These are phyloP conservation scores for Unio pictorum DNA, from an alignment of 2,888 invertebrate genomes.

Conservation along the genomic window DNA sequence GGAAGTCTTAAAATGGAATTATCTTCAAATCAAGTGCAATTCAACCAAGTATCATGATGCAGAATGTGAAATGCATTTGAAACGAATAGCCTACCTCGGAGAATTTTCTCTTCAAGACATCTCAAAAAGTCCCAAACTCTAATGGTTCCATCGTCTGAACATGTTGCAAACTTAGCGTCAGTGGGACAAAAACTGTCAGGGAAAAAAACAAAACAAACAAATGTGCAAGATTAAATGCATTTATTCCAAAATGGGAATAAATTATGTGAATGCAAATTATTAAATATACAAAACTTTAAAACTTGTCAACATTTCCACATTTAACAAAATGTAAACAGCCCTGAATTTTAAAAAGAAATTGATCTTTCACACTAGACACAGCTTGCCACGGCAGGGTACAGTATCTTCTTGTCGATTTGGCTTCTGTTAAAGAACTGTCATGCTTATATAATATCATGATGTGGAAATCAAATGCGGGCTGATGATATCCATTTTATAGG, in stretches of 20 bases:
- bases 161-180: conserved; percentile 98
- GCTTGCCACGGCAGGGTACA: not conserved
- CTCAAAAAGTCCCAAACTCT: conserved; percentile 99
- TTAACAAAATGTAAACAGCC: conserved; percentile 1
- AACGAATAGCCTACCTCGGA: conserved; percentile 72
- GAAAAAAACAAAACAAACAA: conserved; percentile 39
- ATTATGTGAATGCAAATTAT: conserved; percentile 2
- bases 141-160: conserved; percentile 99
- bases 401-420: too few species aligned
- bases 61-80: too few species aligned
- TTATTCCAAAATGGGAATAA: conserved; percentile 5
- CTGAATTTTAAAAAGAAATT: conserved; percentile 2
- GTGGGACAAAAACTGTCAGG: conserved; percentile 94
- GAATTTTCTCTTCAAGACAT: conserved; percentile 90
- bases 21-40: too few species aligned
- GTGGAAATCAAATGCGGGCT: too few species aligned
- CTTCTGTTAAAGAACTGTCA: too few species aligned
- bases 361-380: not conserved
- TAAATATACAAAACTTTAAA: not conserved
- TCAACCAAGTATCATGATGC: too few species aligned
- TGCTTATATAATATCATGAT: too few species aligned
- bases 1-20: too few species aligned
- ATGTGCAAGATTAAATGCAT: conserved; percentile 1
- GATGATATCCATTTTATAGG: too few species aligned
- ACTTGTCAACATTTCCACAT: not conserved